phyloP scores from a whole-genome alignment of 2,797 vertebrate genomes.

The Enteromius viviparus region DNA sequence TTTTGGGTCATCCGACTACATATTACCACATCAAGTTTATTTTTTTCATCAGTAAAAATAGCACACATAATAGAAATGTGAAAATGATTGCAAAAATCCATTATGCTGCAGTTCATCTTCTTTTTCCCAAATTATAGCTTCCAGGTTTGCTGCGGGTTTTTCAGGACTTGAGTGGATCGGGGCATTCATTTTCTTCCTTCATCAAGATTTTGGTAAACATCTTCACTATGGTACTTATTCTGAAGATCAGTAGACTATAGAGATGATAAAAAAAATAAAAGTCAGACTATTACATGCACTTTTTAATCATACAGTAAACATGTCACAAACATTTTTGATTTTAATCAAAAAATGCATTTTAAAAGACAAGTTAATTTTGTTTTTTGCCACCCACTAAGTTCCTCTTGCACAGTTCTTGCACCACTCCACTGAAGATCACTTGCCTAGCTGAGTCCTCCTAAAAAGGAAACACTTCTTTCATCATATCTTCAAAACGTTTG shows the following conservation, averaged over 20 bases:
- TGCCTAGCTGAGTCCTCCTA: constrained; percentile 61
- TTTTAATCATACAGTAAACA: background rate
- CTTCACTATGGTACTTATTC: constrained; percentile 55
- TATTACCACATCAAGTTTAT: background rate
- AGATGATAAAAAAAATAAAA: constrained; percentile 15
- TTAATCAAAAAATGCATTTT: background rate
- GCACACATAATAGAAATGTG: background rate
- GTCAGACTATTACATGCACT: background rate
- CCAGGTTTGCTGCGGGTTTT: background rate
- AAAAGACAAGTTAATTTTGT: background rate
- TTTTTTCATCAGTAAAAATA: background rate
- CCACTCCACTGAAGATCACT: constrained; percentile 69
- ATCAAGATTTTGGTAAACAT: constrained; percentile 77
- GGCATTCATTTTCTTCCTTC: constrained; percentile 1
- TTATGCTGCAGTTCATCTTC: background rate
- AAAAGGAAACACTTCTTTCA: constrained; percentile 13
- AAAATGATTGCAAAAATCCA: background rate
- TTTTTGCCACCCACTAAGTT: constrained; percentile 57
- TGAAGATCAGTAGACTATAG: constrained; percentile 62
- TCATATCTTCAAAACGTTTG: background rate
- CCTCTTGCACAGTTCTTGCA: constrained; percentile 74
- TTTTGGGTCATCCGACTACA: background rate
- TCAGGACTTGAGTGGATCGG: background rate
- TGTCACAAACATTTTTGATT: background rate
- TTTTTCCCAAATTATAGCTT: background rate